Base-by-base conservation (phyloP, 2,797 vertebrate species). In the Distichodus sexfasciatus region DNA sequence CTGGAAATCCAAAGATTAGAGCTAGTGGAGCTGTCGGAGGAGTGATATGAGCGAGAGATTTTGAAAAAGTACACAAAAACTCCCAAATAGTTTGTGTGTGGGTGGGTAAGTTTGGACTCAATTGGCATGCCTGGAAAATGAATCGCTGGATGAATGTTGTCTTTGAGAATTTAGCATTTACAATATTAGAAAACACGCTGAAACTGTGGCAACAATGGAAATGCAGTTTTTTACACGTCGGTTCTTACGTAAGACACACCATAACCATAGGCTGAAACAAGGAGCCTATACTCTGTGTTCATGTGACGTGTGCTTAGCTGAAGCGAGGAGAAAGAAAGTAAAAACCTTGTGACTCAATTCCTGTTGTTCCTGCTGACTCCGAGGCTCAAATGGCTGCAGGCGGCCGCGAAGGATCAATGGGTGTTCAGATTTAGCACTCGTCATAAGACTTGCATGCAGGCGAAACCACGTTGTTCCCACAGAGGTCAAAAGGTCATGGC, bases 291-390 rank as follows among this genome's bases (percentile, higher is more conserved):
- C n/a, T n/a, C n/a, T n/a, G n/a, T n/a, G n/a, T n/a, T n/a, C n/a
- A n/a, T n/a, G n/a, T n/a, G n/a, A n/a, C n/a, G n/a, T n/a, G n/a
- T n/a, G n/a, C n/a, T n/a, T n/a, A n/a, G n/a, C n/a, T n/a, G n/a
- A n/a, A n/a, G n/a, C n/a, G n/a, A n/a, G n/a, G n/a, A n/a, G n/a
- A n/a, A n/a, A n/a, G n/a, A n/a, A n/a, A n/a, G n/a, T n/a, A n/a
- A n/a, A 67, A 76, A 85, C 74, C 83, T 81, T 84, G 86, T 87
- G 87, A 88, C 79, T 86, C 82, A 73, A 86, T 85, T 82, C 66
- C 44, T 19, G 26, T 72, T 67, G n/a, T 66, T 69, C 51, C 74
- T 53, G 72, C 62, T 76, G 61, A 80, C 66, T 62, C 9, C 53
- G 53, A 38, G 33, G 44, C 63, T 50, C 29, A 58, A 9, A 60